These are phyloP conservation scores for Limenitis camilla DNA, from an alignment of 2,888 invertebrate species.

Conservation along the genomic window DNA sequence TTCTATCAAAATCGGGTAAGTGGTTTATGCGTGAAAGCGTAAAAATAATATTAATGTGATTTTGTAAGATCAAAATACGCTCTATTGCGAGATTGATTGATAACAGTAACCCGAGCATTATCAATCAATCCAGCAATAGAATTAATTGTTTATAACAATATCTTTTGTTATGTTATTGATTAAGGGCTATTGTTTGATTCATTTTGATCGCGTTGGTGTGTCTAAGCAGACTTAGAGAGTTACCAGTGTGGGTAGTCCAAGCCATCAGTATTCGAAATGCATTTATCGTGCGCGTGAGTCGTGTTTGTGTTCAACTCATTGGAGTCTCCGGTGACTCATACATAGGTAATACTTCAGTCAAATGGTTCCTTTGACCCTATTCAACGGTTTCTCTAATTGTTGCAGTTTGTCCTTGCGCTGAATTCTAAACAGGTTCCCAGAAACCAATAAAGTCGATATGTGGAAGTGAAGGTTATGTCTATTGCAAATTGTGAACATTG, in stretches of 20 bases:
- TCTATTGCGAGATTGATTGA: constrained; percentile 18
- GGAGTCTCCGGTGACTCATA: constrained; percentile 63
- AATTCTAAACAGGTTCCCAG: constrained; percentile 57
- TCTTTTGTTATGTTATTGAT: constrained; percentile 25
- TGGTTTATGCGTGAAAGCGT: no score
- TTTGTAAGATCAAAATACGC: constrained; percentile 4
- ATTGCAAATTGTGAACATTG: constrained; percentile 17
- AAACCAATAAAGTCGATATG: constrained; percentile 42
- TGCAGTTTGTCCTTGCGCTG: constrained; percentile 61
- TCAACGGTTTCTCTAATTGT: constrained; percentile 54
- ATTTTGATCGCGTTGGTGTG: constrained; percentile 37
- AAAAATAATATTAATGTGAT: constrained; percentile 5
- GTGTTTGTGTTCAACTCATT: constrained; percentile 52
- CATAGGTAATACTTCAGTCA: constrained; percentile 53
- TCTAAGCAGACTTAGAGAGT: constrained; percentile 46
- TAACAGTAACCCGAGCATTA: background rate
- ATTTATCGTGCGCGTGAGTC: constrained; percentile 45
- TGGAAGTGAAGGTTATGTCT: constrained; percentile 28
- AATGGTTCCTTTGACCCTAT: constrained; percentile 67
- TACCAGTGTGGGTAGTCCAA: constrained; percentile 39
- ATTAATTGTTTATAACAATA: constrained; percentile 15
- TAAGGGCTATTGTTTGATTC: constrained; percentile 27
- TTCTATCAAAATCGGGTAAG: no score
- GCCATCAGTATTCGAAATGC: constrained; percentile 54
- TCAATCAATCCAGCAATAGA: background rate